Evolutionary conservation across 2,113 vertebrate genomes (phyloP).

Genomic region (Phylloscopus whistleri): DNA sequence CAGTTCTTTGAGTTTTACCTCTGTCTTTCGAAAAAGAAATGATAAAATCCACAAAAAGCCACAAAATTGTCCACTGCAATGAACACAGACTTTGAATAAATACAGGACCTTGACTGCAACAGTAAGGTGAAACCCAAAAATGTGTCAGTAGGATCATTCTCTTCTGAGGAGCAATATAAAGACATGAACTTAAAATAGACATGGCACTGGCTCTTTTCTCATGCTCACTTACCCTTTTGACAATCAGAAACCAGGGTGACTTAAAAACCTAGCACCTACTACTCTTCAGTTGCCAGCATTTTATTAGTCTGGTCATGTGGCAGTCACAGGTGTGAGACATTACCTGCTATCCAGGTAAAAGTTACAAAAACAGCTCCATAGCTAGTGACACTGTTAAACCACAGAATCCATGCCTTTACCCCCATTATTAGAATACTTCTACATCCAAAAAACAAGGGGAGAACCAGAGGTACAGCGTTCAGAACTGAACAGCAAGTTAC

Average conservation of each 20-base stretch:
- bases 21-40: background rate
- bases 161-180: background rate
- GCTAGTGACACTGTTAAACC: background rate
- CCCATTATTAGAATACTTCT: background rate
- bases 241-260: background rate
- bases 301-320: background rate
- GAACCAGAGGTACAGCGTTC: background rate
- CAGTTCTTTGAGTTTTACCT: background rate
- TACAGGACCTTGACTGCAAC: background rate
- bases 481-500: background rate
- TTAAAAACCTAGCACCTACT: background rate
- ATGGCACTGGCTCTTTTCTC: background rate
- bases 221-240: background rate
- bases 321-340: background rate
- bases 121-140: background rate
- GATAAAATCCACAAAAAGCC: background rate
- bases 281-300: background rate
- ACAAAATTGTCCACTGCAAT: background rate
- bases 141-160: background rate
- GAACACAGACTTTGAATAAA: background rate
- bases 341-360: background rate
- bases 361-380: background rate
- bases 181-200: background rate
- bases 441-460: background rate
- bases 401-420: background rate